Conservation (phyloP, 2,888 invertebrate genomes). For the Beris morrisii region DNA sequence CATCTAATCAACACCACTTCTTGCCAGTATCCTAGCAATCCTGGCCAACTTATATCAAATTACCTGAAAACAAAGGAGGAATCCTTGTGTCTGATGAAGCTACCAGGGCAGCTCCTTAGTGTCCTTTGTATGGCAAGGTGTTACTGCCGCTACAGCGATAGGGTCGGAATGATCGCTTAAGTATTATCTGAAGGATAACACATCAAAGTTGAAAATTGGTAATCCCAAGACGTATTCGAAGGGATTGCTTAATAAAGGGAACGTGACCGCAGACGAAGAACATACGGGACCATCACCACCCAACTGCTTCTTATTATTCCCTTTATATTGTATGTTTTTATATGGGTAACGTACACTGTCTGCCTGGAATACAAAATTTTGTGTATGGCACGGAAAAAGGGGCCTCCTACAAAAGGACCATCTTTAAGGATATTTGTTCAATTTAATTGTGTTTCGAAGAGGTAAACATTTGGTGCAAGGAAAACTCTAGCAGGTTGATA, state of each 20-base stretch:
- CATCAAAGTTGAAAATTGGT: slow-evolving; percentile 41
- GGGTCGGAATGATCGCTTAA: slow-evolving; percentile 38
- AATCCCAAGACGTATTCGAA: slow-evolving; percentile 40
- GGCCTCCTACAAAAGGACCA: slow-evolving; percentile 32
- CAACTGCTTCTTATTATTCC: slow-evolving; percentile 3
- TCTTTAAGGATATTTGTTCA: slow-evolving; percentile 36
- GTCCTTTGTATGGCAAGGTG: slow-evolving; percentile 5
- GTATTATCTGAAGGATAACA: slow-evolving; percentile 40
- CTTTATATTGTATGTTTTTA: slow-evolving; percentile 21
- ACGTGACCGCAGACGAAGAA: slow-evolving; percentile 40
- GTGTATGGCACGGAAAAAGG: slow-evolving; percentile 9
- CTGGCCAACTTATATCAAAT: slow-evolving; percentile 36
- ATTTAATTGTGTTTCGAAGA: slow-evolving; percentile 38
- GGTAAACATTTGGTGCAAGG: not conserved
- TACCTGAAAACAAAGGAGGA: slow-evolving; percentile 38
- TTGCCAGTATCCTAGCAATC: slow-evolving; percentile 13
- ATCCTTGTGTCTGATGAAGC: slow-evolving; percentile 17
- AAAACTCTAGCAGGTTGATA: slow-evolving; percentile 22
- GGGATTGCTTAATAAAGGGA: slow-evolving; percentile 40
- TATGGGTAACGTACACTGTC: slow-evolving; percentile 32
- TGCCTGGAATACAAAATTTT: slow-evolving; percentile 35
- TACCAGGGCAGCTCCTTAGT: not conserved
- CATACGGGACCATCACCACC: slow-evolving; percentile 30
- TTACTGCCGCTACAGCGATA: slow-evolving; percentile 20
- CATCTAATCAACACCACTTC: slow-evolving; percentile 31